Percentiles rank a stretch among this genome's conserved stretches.
These are phyloP conservation scores for Puntigrus tetrazona DNA, from an alignment of 2,113 vertebrate species.

Conservation along the genomic window DNA sequence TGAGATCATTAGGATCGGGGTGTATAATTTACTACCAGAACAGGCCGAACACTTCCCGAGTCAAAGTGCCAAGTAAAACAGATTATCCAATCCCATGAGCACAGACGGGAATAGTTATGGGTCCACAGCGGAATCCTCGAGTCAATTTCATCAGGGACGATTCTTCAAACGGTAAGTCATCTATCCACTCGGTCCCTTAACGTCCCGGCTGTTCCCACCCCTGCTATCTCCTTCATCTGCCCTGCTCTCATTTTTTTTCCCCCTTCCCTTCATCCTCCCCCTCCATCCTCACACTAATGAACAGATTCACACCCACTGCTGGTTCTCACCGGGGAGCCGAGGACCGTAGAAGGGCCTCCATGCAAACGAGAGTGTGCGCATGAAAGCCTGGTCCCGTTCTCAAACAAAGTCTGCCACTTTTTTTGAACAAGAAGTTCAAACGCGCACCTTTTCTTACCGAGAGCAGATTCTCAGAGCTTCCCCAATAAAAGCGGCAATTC, in stretches of 20 bases:
- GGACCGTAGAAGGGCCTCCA: background rate
- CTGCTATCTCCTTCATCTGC: conserved; percentile 40
- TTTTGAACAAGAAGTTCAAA: conserved; percentile 12
- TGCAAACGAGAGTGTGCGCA: conserved; percentile 6
- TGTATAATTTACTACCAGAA: background rate
- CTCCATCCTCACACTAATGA: conserved; percentile 35
- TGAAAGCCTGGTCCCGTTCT: conserved; percentile 12
- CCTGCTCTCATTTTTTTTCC: background rate
- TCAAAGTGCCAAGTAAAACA: conserved; percentile 17
- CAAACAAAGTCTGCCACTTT: background rate
- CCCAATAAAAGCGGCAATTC: background rate
- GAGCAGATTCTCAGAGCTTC: background rate
- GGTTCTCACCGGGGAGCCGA: background rate
- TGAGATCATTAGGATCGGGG: background rate
- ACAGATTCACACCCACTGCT: conserved; percentile 26
- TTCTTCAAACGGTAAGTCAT: conserved; percentile 31
- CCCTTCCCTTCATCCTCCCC: conserved; percentile 4
- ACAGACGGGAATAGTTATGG: background rate
- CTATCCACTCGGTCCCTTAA: conserved; percentile 18
- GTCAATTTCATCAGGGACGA: conserved; percentile 24
- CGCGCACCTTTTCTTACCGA: background rate
- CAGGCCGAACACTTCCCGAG: background rate
- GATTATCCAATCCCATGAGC: conserved; percentile 5
- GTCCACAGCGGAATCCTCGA: conserved; percentile 15
- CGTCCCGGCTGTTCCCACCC: conserved; percentile 4